A percentile compares a stretch with the other conserved stretches of the same genome.
These are phyloP conservation scores for Zele albiditarsus DNA, from an alignment of 2,888 invertebrate species.

Conservation along the genomic window DNA sequence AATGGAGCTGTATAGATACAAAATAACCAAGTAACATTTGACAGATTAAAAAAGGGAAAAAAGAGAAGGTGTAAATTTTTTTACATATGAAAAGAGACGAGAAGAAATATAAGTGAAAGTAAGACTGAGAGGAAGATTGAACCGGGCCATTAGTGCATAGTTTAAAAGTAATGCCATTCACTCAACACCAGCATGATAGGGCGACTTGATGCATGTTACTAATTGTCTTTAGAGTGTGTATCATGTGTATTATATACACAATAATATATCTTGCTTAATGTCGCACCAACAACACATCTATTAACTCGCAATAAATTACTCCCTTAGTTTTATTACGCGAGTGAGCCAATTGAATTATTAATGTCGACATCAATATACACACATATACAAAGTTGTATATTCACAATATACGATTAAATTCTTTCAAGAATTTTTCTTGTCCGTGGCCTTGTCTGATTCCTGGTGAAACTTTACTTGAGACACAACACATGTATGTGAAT, in stretches of 20 bases:
- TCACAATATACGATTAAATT: slow-evolving; percentile 43
- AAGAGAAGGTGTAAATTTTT: background rate
- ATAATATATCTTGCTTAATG: slow-evolving; percentile 21
- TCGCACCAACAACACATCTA: slow-evolving; percentile 34
- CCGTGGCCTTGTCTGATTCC: slow-evolving; percentile 43
- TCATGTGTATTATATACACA: background rate
- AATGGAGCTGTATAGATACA: slow-evolving; percentile 3
- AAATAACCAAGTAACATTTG: slow-evolving; percentile 8
- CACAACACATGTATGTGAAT: background rate
- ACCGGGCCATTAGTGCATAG: slow-evolving; percentile 17
- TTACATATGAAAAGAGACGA: background rate
- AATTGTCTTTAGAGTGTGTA: slow-evolving; percentile 26
- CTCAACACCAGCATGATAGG: slow-evolving; percentile 27
- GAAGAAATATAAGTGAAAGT: too few relatives aligned
- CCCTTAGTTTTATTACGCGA: slow-evolving; percentile 35
- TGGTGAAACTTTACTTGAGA: slow-evolving; percentile 25
- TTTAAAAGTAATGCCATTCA: slow-evolving; percentile 27
- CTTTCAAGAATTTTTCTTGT: slow-evolving; percentile 29
- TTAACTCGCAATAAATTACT: slow-evolving; percentile 40
- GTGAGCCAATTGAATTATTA: slow-evolving; percentile 42
- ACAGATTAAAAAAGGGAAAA: background rate
- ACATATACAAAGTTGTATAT: slow-evolving; percentile 13
- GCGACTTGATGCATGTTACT: slow-evolving; percentile 37
- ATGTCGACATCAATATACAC: slow-evolving; percentile 14
- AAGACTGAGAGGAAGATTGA: background rate